phyloP scores from a whole-genome alignment of 2,113 vertebrate species.

The Pleuronectes platessa region DNA sequence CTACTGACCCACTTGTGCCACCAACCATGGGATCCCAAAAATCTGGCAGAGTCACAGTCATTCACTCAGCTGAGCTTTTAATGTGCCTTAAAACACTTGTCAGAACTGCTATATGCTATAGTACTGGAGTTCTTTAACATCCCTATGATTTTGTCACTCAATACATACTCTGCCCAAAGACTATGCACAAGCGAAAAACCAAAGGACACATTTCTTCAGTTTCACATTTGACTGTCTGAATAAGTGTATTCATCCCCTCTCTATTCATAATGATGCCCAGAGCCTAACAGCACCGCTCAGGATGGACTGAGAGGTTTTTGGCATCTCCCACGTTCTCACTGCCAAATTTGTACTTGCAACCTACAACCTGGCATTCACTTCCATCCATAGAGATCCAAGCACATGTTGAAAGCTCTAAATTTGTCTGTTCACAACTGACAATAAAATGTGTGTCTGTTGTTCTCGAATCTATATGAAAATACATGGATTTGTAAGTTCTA shows the following conservation, averaged over 20 bases:
- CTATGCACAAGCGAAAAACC: too few species aligned
- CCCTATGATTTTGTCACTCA: too few species aligned
- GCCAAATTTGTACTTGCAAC: too few species aligned
- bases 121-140: not conserved
- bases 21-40: conserved; percentile 46
- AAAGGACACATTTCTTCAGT: too few species aligned
- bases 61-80: conserved; percentile 36
- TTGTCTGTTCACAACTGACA: too few species aligned
- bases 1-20: conserved; percentile 62
- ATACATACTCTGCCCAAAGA: too few species aligned
- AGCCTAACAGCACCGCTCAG: conserved; percentile 15
- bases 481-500: too few species aligned
- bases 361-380: not conserved
- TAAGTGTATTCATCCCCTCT: conserved; percentile 39
- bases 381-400: too few species aligned
- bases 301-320: not conserved
- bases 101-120: not conserved
- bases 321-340: not conserved
- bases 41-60: conserved; percentile 28
- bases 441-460: too few species aligned
- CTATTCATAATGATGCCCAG: conserved; percentile 52
- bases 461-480: too few species aligned
- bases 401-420: too few species aligned
- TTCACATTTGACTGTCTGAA: not conserved
- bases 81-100: conserved; percentile 21